Conservation (phyloP, 2,888 invertebrate species). For the Calameuta idolon region DNA sequence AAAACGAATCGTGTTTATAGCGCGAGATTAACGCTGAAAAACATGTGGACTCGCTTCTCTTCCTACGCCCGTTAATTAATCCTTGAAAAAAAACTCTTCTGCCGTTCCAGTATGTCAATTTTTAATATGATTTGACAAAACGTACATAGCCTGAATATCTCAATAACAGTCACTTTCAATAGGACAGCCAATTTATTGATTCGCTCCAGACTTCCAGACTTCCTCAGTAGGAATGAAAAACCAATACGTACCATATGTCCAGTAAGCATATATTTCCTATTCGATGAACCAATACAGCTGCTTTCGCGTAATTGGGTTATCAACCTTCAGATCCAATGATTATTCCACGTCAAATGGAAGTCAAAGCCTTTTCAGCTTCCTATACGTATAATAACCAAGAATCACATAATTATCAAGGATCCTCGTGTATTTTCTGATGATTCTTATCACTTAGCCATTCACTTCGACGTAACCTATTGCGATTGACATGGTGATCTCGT, state of each 20-base stretch:
- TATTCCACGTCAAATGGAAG: constrained; percentile 18
- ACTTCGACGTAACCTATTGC: background rate
- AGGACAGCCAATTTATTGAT: background rate
- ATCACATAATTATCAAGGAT: constrained; percentile 49
- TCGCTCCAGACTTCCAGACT: background rate
- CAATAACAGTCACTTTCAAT: background rate
- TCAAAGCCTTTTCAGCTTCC: constrained; percentile 51
- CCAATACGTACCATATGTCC: background rate
- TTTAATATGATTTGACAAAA: background rate
- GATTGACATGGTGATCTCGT: background rate
- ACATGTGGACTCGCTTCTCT: background rate
- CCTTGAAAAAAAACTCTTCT: background rate
- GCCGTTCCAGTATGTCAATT: background rate
- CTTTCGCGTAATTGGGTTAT: constrained; percentile 46
- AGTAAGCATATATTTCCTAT: background rate
- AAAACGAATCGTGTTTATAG: background rate
- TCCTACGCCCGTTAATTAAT: background rate
- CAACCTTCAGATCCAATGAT: constrained; percentile 27
- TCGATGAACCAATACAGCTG: background rate
- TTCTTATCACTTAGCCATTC: background rate
- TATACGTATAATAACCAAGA: constrained; percentile 48
- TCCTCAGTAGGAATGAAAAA: background rate
- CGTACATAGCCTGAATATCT: background rate
- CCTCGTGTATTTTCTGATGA: constrained; percentile 6
- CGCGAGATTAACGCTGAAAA: background rate